Evolutionary conservation across 2,113 vertebrate species (phyloP), one percentile per base, ranked within the genome.

Genomic region (Epinephelus lanceolatus): DNA sequence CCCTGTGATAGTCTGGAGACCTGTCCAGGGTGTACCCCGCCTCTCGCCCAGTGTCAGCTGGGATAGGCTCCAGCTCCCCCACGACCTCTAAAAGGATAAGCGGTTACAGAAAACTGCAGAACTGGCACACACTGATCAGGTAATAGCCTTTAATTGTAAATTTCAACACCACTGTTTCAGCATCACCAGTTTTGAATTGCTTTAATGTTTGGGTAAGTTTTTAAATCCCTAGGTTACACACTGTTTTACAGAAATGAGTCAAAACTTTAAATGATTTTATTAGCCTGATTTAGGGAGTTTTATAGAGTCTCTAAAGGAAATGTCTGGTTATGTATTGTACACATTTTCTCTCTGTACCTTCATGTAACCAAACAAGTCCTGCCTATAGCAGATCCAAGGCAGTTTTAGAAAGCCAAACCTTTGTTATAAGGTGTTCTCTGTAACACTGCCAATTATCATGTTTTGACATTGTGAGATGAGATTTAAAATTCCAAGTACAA

Each of bases 381-480:
- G 47, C 5, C 23, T 18, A 45, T 11, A 45, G 9, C 11, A 59
- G 25, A 72, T 73, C 56, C 57, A 52, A 56, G 14, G 25, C 62
- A 63, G 40, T 78, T 88, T 81, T 79, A 81, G 9, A 17, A 85
- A 83, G 15, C 65, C 68, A 88, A 84, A 90, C 72, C 82, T 89
- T 89, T 83, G 68, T 70, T 78, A 84, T 74, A 67, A 25, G 45
- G 15, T 68, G 84, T 69, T 66, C 56, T 61, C 71, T 87, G 73
- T 86, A 80, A 75, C 45, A 33, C 68, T 75, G 66, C 62, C 80
- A 86, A 55, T 81, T 79, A 62, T 86, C 33, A 80, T 84, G 81
- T 91, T 91, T 88, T 91, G 85, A 85, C 77, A 85, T 79, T 83
- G 62, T 75, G 65, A 42, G 65, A 75, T 27, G 52, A 74, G 61